phyloP scores from a whole-genome alignment of 2,797 vertebrate species.

The Podarcis siculus region DNA sequence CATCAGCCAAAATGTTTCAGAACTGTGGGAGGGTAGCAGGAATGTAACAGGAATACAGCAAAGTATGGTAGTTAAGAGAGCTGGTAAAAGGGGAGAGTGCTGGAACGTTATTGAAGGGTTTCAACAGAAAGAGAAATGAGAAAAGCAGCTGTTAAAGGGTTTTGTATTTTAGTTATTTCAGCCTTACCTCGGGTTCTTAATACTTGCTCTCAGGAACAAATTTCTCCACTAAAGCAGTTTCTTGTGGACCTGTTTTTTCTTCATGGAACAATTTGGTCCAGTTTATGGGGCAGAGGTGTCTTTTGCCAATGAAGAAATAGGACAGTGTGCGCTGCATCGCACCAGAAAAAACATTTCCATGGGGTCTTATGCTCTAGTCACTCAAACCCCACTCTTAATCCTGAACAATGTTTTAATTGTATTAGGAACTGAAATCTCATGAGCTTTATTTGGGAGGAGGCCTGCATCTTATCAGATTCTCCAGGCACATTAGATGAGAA shows the following conservation, averaged over 20 bases:
- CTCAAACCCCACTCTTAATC: neutral
- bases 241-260: constrained; percentile 35
- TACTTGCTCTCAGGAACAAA: constrained; percentile 30
- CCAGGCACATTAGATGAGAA: neutral
- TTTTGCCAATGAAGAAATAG: constrained; percentile 26
- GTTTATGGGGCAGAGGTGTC: constrained; percentile 3
- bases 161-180: constrained; percentile 35
- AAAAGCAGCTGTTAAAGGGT: constrained; percentile 26
- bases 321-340: neutral
- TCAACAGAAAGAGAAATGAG: constrained; percentile 22
- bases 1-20: neutral
- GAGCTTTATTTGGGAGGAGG: neutral
- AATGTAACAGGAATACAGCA: constrained; percentile 6
- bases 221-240: constrained; percentile 37
- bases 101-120: constrained; percentile 13
- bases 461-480: neutral
- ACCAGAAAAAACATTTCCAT: neutral
- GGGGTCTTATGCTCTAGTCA: neutral
- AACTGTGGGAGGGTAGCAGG: constrained; percentile 11
- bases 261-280: constrained; percentile 25
- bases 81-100: neutral
- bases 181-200: constrained; percentile 42
- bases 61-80: neutral
- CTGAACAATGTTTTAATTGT: constrained; percentile 5
- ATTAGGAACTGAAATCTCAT: neutral